Percentiles rank a stretch among this genome's conserved stretches.
Evolutionary conservation across 2,797 vertebrate species (phyloP).

Genomic region (Chaunax sp.): DNA sequence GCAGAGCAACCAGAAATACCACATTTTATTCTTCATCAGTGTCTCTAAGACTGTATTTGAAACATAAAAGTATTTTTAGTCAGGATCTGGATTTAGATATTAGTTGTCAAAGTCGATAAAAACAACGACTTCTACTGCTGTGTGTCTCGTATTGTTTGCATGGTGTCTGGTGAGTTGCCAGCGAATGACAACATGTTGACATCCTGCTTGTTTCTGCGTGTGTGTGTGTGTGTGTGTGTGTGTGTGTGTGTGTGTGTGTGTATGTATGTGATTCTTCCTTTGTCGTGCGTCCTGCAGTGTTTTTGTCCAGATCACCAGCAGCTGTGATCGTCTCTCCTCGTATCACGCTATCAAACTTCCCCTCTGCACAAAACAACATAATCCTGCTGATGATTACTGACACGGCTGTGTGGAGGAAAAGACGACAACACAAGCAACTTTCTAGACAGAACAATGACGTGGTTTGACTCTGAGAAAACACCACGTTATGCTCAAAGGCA

Average conservation of each 20-base stretch:
- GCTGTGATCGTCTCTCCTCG: conserved; percentile 46
- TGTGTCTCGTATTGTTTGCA: conserved; percentile 25
- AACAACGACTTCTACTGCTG: conserved; percentile 10
- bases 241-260: conserved; percentile 37
- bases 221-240: conserved; percentile 44
- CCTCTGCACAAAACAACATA: conserved; percentile 58
- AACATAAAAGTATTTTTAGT: neutral
- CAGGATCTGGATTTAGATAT: neutral
- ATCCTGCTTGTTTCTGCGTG: conserved; percentile 61
- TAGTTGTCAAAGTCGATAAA: conserved; percentile 12
- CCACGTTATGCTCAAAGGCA: neutral
- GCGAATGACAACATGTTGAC: conserved; percentile 71
- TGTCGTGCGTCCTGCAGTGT: conserved; percentile 48
- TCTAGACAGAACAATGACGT: conserved; percentile 48
- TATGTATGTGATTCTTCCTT: neutral
- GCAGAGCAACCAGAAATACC: neutral
- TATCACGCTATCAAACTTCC: conserved; percentile 72
- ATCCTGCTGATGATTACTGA: conserved; percentile 54
- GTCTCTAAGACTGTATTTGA: neutral
- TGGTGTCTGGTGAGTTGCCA: conserved; percentile 42
- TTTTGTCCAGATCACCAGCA: conserved; percentile 67
- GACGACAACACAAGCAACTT: conserved; percentile 23
- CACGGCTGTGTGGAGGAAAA: conserved; percentile 57
- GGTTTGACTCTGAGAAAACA: neutral
- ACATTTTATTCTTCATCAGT: neutral